phyloP scores from a whole-genome alignment of 2,888 invertebrate genomes.

The Tiphia femorata region DNA sequence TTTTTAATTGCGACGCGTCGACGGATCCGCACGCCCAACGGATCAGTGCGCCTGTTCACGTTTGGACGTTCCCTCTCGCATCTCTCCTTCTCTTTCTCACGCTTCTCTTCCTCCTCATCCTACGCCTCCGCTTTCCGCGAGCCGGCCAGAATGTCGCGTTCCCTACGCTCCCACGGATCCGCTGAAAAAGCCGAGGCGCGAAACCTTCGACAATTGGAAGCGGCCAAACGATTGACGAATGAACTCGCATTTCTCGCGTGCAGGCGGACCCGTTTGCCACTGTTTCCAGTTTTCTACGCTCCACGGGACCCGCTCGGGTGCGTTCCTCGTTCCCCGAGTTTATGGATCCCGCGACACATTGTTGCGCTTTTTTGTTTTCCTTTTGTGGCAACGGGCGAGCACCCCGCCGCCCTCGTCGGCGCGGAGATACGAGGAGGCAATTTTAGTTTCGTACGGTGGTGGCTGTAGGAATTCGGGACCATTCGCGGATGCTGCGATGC shows the following conservation, averaged over 20 bases:
- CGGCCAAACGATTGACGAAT: slow-evolving; percentile 45
- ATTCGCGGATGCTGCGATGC: too few species aligned
- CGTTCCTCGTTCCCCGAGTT: neutral
- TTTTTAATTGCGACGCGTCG: slow-evolving; percentile 47
- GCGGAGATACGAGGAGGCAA: too few species aligned
- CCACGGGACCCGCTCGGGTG: neutral
- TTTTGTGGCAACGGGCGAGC: too few species aligned
- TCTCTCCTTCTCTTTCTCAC: slow-evolving; percentile 19
- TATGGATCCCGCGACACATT: neutral
- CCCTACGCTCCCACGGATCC: slow-evolving; percentile 36
- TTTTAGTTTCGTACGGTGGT: too few species aligned
- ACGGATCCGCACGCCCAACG: too few species aligned
- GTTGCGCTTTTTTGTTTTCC: too few species aligned
- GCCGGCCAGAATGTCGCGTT: slow-evolving; percentile 22
- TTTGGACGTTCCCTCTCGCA: slow-evolving; percentile 24
- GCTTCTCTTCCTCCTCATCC: slow-evolving; percentile 12
- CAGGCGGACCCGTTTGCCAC: neutral
- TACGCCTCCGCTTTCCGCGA: slow-evolving; percentile 5
- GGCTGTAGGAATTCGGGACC: too few species aligned
- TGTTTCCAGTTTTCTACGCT: slow-evolving; percentile 18
- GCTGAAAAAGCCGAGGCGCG: slow-evolving; percentile 33
- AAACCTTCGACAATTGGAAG: slow-evolving; percentile 36
- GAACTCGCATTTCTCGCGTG: slow-evolving; percentile 24
- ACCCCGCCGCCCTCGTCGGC: too few species aligned
- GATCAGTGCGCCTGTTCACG: slow-evolving; percentile 17